phyloP scores from a whole-genome alignment of 2,797 vertebrate genomes.

The Hydrolagus colliei region DNA sequence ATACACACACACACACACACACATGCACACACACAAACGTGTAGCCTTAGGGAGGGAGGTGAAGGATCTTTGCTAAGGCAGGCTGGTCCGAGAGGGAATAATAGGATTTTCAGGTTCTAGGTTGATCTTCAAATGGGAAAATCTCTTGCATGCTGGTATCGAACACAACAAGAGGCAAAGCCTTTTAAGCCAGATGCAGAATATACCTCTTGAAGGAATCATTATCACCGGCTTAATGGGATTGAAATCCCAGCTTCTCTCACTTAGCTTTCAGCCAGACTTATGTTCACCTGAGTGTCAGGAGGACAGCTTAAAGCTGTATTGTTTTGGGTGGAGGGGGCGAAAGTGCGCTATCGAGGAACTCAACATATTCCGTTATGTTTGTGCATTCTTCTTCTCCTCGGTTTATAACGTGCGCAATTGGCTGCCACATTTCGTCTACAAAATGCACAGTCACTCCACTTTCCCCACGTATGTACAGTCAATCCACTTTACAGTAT shows the following conservation, averaged over 20 bases:
- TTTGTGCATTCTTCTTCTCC: too few relatives aligned
- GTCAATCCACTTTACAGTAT: too few relatives aligned
- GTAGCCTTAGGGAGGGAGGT: slow-evolving; percentile 55
- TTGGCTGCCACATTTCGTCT: too few relatives aligned
- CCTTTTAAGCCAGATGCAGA: slow-evolving; percentile 51
- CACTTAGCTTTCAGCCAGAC: slow-evolving; percentile 38
- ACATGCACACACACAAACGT: slow-evolving; percentile 38
- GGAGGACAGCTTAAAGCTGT: background rate
- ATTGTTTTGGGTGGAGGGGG: background rate
- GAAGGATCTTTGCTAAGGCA: slow-evolving; percentile 53
- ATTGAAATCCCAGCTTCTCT: slow-evolving; percentile 48
- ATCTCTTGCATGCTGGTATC: slow-evolving; percentile 56
- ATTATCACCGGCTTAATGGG: slow-evolving; percentile 54
- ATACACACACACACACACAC: too few relatives aligned
- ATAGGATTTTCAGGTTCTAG: slow-evolving; percentile 90
- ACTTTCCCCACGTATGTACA: too few relatives aligned
- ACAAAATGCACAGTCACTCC: too few relatives aligned
- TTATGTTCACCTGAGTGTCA: slow-evolving; percentile 32
- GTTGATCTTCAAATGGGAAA: slow-evolving; percentile 71
- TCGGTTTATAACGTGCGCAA: too few relatives aligned
- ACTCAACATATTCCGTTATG: too few relatives aligned
- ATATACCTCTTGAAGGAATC: slow-evolving; percentile 61
- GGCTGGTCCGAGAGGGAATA: slow-evolving; percentile 68
- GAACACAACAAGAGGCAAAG: slow-evolving; percentile 59
- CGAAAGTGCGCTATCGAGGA: too few relatives aligned